Conservation (phyloP, 2,113 vertebrate species). For the Aptenodytes patagonicus region DNA sequence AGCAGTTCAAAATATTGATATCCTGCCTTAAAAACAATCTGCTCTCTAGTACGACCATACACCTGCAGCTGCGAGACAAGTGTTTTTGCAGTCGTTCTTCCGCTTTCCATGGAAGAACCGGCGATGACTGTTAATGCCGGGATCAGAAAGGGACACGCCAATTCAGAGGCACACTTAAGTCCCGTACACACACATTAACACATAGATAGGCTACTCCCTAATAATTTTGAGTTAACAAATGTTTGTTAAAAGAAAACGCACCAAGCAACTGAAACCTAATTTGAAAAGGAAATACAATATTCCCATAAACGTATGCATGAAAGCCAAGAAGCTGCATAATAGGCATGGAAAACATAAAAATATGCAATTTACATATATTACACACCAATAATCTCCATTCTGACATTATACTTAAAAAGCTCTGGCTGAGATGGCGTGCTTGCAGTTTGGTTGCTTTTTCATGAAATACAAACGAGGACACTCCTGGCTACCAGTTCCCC, state of each 20-base stretch:
- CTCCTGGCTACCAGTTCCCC: not conserved
- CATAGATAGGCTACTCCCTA: constrained; percentile 17
- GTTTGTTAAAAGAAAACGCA: constrained; percentile 64
- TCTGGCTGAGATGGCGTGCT: constrained; percentile 20
- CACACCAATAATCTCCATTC: constrained; percentile 75
- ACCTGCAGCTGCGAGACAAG: not conserved
- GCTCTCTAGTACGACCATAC: not conserved
- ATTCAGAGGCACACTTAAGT: constrained; percentile 8
- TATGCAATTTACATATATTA: constrained; percentile 80
- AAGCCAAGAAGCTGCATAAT: constrained; percentile 62
- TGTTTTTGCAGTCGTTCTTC: not conserved
- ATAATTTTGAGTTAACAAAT: constrained; percentile 60
- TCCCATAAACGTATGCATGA: constrained; percentile 68
- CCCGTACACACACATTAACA: not conserved
- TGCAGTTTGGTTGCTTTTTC: constrained; percentile 36
- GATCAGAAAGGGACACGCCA: not conserved
- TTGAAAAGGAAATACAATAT: constrained; percentile 67
- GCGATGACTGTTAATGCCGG: not conserved
- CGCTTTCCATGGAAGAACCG: not conserved
- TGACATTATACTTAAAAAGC: constrained; percentile 62
- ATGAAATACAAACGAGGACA: constrained; percentile 25
- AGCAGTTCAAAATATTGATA: constrained; percentile 37
- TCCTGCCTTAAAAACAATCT: not conserved
- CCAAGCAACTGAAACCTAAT: constrained; percentile 60
- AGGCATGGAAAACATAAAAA: constrained; percentile 73